Conservation (phyloP, 2,888 invertebrate species). For the Diarsia mendica region DNA sequence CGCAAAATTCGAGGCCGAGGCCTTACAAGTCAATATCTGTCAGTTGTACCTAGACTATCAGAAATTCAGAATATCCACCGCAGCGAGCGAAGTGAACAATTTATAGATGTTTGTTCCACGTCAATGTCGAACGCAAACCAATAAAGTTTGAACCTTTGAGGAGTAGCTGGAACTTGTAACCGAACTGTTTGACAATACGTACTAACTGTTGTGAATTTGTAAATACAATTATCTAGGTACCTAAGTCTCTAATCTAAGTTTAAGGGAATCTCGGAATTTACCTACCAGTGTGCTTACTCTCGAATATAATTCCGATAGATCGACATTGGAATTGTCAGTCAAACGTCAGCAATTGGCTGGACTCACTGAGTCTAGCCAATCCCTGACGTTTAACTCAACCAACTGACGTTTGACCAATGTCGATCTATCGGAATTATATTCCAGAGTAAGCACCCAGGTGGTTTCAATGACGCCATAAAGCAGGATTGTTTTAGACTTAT, state of each 20-base stretch:
- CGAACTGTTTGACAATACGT: slow-evolving; percentile 8
- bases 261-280: background rate
- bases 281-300: too few relatives aligned
- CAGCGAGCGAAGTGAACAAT: slow-evolving; percentile 35
- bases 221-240: slow-evolving; percentile 20
- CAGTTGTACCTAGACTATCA: slow-evolving; percentile 4
- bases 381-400: too few relatives aligned
- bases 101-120: slow-evolving; percentile 45
- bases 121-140: slow-evolving; percentile 44
- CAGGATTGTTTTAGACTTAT: too few relatives aligned
- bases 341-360: too few relatives aligned
- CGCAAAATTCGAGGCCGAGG: too few relatives aligned
- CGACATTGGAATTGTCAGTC: too few relatives aligned
- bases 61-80: slow-evolving; percentile 21
- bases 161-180: slow-evolving; percentile 17
- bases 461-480: too few relatives aligned
- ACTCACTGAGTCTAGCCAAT: too few relatives aligned
- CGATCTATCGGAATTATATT: too few relatives aligned
- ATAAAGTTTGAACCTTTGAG: slow-evolving; percentile 45
- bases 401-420: too few relatives aligned
- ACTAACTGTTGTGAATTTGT: slow-evolving; percentile 7
- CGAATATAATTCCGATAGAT: too few relatives aligned
- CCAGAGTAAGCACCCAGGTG: too few relatives aligned
- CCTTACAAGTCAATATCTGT: slow-evolving; percentile 6
- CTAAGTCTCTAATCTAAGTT: background rate